Percentiles rank a stretch among this genome's conserved stretches.
Evolutionary conservation across 2,888 invertebrate species (phyloP).

Genomic region (Arrhopalites spinosus): DNA sequence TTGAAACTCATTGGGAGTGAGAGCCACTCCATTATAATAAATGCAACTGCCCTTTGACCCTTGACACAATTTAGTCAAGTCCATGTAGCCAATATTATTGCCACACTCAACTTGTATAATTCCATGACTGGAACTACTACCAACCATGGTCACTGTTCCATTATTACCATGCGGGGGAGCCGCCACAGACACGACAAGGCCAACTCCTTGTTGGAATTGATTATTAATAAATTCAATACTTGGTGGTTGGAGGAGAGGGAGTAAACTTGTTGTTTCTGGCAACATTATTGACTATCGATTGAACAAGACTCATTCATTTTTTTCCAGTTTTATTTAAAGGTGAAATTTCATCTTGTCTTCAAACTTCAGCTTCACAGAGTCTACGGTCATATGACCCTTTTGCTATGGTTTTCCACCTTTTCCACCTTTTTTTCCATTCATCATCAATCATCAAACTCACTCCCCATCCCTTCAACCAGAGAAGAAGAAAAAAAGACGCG

Average conservation of each 20-base stretch:
- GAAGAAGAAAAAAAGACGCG: neutral
- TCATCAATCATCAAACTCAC: neutral
- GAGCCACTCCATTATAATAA: constrained; percentile 59
- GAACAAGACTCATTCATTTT: constrained; percentile 29
- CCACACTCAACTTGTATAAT: constrained; percentile 53
- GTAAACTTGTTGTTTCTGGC: constrained; percentile 24
- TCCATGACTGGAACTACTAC: neutral
- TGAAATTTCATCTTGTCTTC: constrained; percentile 22
- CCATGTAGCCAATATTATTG: constrained; percentile 56
- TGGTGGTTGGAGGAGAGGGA: constrained; percentile 36
- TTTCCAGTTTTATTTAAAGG: constrained; percentile 35
- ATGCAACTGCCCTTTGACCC: too few species aligned
- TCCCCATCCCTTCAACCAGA: neutral
- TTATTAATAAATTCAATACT: constrained; percentile 35
- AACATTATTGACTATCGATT: constrained; percentile 27
- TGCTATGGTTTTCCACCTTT: constrained; percentile 36
- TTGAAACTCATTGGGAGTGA: constrained; percentile 63
- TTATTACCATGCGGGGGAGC: too few species aligned
- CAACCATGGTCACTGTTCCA: too few species aligned
- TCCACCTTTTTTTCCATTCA: neutral
- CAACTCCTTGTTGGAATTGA: constrained; percentile 20
- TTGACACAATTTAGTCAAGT: constrained; percentile 59
- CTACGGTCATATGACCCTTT: constrained; percentile 35
- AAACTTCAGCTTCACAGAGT: too few species aligned
- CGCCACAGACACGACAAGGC: neutral